Base-by-base conservation (phyloP, 2,797 vertebrate genomes). In the Macroramphosus scolopax region DNA sequence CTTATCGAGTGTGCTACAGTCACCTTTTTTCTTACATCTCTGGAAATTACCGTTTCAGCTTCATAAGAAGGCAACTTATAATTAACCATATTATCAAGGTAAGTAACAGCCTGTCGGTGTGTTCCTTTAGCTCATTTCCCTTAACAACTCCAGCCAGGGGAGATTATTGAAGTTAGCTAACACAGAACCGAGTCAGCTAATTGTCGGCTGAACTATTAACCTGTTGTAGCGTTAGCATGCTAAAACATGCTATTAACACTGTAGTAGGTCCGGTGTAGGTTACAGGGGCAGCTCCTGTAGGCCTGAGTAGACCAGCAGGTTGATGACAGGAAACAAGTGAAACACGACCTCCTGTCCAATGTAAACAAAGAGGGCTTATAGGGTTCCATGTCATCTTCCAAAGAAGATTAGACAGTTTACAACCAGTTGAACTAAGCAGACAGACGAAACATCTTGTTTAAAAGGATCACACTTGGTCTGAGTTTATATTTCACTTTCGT, bases 131-230 rank as follows among this genome's bases (percentile, higher is more conserved):
- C 45, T n/a, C 34, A 46, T 45, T 33, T 22, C 20, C 6, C 20
- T 3, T 22, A 6, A 17, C 29, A 3, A 28, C 43, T n/a, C n/a
- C n/a, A n/a, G n/a, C 6, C 30, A 18, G n/a, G 5, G 28, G 17
- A 59, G 51, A 59, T 63, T 55, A 64, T 2, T 15, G 26, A 1
- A 33, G 20, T 22, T 32, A 11, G 43, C 51, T 44, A 51, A 32
- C 57, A 12, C 6, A 22, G 3, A 15, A 28, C 7, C 8, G 16
- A 34, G 46, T 42, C 36, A 47, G 60, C 51, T 43, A 40, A 45
- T 16, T 46, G 37, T 29, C 1, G 6, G 17, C 25, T 47, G 25
- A 38, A 43, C 2, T 40, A 18, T 8, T 1, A 12, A 9, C 3
- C 6, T 3, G 3, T 2, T 5, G 16, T 5, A 3, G 12, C 5